Evolutionary conservation across 2,888 invertebrate species (phyloP), one percentile per base, ranked within the genome.

Genomic region (Eilema depressum): DNA sequence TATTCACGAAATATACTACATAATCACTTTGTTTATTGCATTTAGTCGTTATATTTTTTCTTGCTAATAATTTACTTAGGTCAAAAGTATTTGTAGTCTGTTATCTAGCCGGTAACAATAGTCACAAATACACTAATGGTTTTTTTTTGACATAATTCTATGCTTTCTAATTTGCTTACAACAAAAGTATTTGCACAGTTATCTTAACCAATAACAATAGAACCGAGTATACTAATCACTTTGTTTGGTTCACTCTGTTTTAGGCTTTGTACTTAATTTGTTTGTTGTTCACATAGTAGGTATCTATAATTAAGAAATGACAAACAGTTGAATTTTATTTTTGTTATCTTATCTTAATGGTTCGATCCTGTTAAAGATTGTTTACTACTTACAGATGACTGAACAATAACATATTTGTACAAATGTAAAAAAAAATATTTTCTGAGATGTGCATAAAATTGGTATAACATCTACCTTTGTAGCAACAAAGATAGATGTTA

Each of bases 181-280:
- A 20, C n/a, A 53, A n/a, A n/a, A 2, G 3, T 53, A 69, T 76
- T 81, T 74, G 61, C 61, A 75, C 66, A 68, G 71, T 75, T 79
- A 75, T 75, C 74, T 71, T 14, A 37, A 63, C n/a, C 66, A 80
- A 77, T 60, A 72, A 80, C 70, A 81, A 83, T 73, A 79, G 64
- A 76, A 75, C 71, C 47, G 56, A 69, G 53, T 57, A 71, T 71
- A 64, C 79, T 90, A 91, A 91, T 90, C 74, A 86, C 83, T 83
- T 87, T 90, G 86, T 91, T 91, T 88, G 85, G 81, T 53, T 33
- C 60, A 74, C 80, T 73, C 75, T 67, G 57, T 71, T 68, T 70
- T 70, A 59, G 57, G 20, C 62, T 25, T 70, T 66, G 56, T 73
- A 73, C 72, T 73, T 63, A 73, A 74, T 73, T 63, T 68, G 73